Evolutionary conservation across 2,888 invertebrate genomes (phyloP).

Genomic region (Nemapogon koenigi): DNA sequence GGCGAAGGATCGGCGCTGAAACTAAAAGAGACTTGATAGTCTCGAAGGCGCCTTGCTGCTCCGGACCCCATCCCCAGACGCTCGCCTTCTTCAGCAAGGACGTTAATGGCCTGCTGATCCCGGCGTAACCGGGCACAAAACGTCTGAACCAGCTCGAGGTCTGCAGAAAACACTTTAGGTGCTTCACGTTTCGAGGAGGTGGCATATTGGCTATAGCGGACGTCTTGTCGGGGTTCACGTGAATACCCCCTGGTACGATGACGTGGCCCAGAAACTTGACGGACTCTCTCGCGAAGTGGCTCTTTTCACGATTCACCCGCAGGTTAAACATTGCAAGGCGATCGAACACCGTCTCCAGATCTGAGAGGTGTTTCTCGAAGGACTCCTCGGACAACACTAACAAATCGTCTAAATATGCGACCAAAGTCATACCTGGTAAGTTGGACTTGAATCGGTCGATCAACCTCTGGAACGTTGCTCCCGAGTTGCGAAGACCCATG

Average conservation of each 20-base stretch:
- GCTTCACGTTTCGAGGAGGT: conserved; percentile 19
- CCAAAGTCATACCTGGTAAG: conserved; percentile 13
- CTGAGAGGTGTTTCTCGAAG: conserved; percentile 20
- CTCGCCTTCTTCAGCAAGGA: conserved; percentile 18
- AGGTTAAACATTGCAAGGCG: conserved; percentile 18
- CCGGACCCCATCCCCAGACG: conserved; percentile 16
- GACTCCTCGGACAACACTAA: conserved; percentile 19
- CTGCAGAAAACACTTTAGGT: conserved; percentile 22
- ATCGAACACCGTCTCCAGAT: conserved; percentile 21
- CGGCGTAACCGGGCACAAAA: conserved; percentile 20
- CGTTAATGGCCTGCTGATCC: conserved; percentile 19
- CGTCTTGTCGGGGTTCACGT: conserved; percentile 22
- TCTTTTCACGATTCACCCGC: conserved; percentile 22
- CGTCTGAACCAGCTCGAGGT: conserved; percentile 23
- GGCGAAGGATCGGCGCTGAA: conserved; percentile 18
- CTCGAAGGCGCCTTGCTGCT: conserved; percentile 15
- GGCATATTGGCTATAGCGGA: conserved; percentile 19
- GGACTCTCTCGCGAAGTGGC: conserved; percentile 18
- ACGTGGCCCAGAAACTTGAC: conserved; percentile 25
- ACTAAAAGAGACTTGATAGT: conserved; percentile 15
- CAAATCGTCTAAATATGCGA: conserved; percentile 25
- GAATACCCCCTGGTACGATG: conserved; percentile 21
- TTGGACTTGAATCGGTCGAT: conserved; percentile 20
- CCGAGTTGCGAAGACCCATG: conserved; percentile 18
- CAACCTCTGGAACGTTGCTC: conserved; percentile 20